Conservation (phyloP, 2,888 invertebrate genomes). For the Timema cristinae region DNA sequence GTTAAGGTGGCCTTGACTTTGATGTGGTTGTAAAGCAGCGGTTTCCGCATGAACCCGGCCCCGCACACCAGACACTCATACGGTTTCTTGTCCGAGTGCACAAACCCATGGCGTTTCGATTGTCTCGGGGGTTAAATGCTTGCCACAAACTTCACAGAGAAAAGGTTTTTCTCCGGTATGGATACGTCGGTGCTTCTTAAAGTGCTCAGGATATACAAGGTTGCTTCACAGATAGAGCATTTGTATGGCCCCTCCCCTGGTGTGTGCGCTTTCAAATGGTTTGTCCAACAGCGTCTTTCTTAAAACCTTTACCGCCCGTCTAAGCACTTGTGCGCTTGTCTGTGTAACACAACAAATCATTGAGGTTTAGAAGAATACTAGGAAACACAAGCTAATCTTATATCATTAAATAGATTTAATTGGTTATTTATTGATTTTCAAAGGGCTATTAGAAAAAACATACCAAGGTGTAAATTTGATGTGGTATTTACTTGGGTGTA, state of each 20-base stretch:
- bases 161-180: constrained; percentile 70
- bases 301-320: constrained; percentile 72
- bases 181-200: constrained; percentile 72
- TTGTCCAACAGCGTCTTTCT: constrained; percentile 70
- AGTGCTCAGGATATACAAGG: constrained; percentile 78
- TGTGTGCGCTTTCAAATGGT: constrained; percentile 78
- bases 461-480: no score
- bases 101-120: constrained; percentile 80
- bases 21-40: constrained; percentile 72
- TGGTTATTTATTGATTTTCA: no score
- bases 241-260: constrained; percentile 72
- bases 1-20: constrained; percentile 66
- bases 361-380: no score
- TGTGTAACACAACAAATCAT: constrained; percentile 41
- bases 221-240: constrained; percentile 68
- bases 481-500: no score
- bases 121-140: constrained; percentile 80
- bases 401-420: no score
- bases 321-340: constrained; percentile 64
- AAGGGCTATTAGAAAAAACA: no score
- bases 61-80: constrained; percentile 80
- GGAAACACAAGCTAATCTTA: no score
- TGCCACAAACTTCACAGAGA: constrained; percentile 74
- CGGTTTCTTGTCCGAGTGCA: constrained; percentile 82
- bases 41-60: constrained; percentile 79